Conservation (phyloP, 30 jellyfish, hydroid and myxozoan species). For the Aurelia coerulea region DNA sequence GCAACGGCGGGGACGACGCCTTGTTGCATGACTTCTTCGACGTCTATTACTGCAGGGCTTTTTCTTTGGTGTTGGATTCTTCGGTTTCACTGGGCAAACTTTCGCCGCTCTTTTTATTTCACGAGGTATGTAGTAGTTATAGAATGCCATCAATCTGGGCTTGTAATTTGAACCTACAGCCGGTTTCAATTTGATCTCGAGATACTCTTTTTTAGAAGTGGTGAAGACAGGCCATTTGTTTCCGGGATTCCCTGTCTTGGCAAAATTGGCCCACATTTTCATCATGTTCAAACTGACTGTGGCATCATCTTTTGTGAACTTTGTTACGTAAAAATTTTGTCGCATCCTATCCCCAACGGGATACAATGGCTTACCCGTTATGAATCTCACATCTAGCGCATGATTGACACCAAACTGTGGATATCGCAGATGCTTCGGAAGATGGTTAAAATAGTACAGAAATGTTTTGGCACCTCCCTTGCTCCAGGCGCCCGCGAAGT, state of each 20-base stretch:
- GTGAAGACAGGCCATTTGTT: slow-evolving; percentile 26
- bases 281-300: slow-evolving; percentile 15
- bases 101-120: too few species aligned
- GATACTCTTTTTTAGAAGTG: not conserved
- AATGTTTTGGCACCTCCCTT: slow-evolving; percentile 2
- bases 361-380: slow-evolving; percentile 32
- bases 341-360: not conserved
- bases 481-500: slow-evolving; percentile 38
- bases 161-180: slow-evolving; percentile 5
- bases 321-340: not conserved
- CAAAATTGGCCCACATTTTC: slow-evolving; percentile 65
- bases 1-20: too few species aligned
- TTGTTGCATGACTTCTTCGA: too few species aligned
- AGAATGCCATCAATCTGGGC: slow-evolving; percentile 46
- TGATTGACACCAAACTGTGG: slow-evolving; percentile 29
- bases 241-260: slow-evolving; percentile 57
- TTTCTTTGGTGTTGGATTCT: too few species aligned
- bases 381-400: slow-evolving; percentile 26
- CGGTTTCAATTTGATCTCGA: slow-evolving; percentile 5
- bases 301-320: slow-evolving; percentile 26
- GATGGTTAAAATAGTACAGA: slow-evolving; percentile 32
- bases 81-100: too few species aligned
- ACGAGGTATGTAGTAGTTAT: slow-evolving; percentile 22
- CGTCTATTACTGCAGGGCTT: too few species aligned
- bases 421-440: not conserved